phyloP scores from a whole-genome alignment of 2,888 invertebrate genomes.

The Caenorhabditis panamensis region DNA sequence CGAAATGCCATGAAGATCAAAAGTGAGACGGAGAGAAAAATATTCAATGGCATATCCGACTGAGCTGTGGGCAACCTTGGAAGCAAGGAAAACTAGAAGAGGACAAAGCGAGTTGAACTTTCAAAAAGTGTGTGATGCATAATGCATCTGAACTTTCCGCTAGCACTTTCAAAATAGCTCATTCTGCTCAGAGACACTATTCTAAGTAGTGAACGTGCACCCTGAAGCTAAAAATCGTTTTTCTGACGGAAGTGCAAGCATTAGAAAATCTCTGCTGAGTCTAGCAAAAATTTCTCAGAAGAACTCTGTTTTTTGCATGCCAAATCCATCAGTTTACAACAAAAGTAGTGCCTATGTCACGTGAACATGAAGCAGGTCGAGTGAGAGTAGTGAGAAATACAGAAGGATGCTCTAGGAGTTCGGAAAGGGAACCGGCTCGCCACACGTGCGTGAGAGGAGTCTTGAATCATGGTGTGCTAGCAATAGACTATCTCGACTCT shows the following conservation, averaged over 20 bases:
- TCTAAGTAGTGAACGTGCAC: neutral
- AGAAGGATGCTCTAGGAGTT: neutral
- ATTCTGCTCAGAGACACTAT: neutral
- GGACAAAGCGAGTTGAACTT: neutral
- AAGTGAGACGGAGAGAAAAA: neutral
- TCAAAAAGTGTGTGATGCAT: neutral
- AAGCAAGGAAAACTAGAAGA: neutral
- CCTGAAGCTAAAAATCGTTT: neutral
- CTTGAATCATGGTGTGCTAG: neutral
- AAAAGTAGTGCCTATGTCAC: neutral
- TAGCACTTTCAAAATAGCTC: neutral
- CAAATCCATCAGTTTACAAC: neutral
- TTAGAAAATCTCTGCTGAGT: no score
- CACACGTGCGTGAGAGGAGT: neutral
- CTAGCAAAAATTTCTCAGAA: no score
- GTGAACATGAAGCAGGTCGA: neutral
- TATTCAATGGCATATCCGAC: neutral
- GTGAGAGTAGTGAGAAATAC: neutral
- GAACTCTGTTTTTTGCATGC: no score
- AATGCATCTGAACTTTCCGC: neutral
- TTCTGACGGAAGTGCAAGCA: neutral
- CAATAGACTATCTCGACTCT: conserved; percentile 1
- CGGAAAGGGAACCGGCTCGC: conserved; percentile 1
- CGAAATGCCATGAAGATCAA: neutral
- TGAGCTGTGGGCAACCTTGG: neutral